Evolutionary conservation across 2,888 invertebrate species (phyloP), one percentile per base, ranked within the genome.

Genomic region (Tipula unca): DNA sequence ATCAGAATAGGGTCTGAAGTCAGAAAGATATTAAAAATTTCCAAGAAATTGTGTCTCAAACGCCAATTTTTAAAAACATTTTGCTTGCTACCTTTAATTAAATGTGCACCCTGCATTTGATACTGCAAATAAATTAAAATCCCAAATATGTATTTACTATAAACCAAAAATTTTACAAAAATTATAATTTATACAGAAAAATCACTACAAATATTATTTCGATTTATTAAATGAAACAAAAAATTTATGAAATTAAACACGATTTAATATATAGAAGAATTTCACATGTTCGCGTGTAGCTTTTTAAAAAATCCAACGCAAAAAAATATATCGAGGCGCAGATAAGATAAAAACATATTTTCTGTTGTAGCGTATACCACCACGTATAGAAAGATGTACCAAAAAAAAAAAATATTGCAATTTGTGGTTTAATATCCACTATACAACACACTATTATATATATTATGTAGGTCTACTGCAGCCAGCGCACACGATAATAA

Each of bases 221-320:
- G 69, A 69, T 69, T 69, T 69, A 69, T 25, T 69, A 69, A 69
- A 1, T 3, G 25, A 69, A 17, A n/a, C n/a, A 69, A 69, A 69
- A 6, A 25, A 69, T 69, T 69, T 69, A 69, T 69, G 69, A 69
- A 69, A 69, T 69, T 69, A 69, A 69, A 69, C 69, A 69, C 69
- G 69, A 69, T 69, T 69, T 69, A 69, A 69, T 69, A 69, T 69
- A 69, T 69, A 69, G 69, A 69, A 69, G 69, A 69, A 69, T 69
- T 25, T 69, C 69, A 69, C 25, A 69, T 69, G 69, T 69, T 69
- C 69, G 69, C 69, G 69, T 69, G 69, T 69, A 69, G 69, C 69
- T 69, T 20, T 17, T 54, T n/a, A 17, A 54, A 54, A 54, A 17
- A 17, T 54, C 3, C 17, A 54, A 17, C 48, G 5, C 17, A n/a